Conservation (phyloP, 2,113 vertebrate species). For the Arvicanthis niloticus region DNA sequence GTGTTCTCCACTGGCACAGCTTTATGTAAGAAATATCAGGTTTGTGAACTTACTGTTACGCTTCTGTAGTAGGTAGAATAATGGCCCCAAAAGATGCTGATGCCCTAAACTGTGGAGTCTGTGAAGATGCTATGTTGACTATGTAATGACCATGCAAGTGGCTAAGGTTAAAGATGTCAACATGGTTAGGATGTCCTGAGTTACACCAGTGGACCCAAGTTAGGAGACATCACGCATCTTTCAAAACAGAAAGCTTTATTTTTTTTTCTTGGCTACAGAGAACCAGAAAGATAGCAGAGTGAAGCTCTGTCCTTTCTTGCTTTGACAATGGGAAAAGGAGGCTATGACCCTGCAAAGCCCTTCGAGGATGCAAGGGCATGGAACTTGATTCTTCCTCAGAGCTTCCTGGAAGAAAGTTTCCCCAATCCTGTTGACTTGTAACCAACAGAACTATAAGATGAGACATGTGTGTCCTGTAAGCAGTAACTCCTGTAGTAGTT, state of each 20-base stretch:
- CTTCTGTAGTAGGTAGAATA: neutral
- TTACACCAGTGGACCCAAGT: neutral
- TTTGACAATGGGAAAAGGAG: neutral
- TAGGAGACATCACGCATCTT: neutral
- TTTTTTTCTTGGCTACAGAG: neutral
- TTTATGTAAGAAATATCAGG: conserved; percentile 4
- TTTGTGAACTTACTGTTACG: conserved; percentile 22
- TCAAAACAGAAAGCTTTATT: neutral
- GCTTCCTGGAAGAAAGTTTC: neutral
- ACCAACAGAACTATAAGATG: neutral
- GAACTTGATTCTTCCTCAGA: neutral
- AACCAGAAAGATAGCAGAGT: neutral
- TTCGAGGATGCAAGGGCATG: neutral
- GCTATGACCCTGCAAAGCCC: neutral
- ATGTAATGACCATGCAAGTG: neutral
- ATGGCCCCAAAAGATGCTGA: neutral
- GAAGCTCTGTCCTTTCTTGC: neutral
- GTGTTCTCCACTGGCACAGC: neutral
- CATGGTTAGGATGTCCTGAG: neutral
- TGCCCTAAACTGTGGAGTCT: neutral
- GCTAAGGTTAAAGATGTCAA: neutral
- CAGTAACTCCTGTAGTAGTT: neutral
- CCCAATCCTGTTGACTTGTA: neutral
- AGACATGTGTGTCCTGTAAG: neutral
- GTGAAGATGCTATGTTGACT: neutral